phyloP scores from a whole-genome alignment of 2,113 vertebrate species.

The Hypocryptadius cinnamomeus region DNA sequence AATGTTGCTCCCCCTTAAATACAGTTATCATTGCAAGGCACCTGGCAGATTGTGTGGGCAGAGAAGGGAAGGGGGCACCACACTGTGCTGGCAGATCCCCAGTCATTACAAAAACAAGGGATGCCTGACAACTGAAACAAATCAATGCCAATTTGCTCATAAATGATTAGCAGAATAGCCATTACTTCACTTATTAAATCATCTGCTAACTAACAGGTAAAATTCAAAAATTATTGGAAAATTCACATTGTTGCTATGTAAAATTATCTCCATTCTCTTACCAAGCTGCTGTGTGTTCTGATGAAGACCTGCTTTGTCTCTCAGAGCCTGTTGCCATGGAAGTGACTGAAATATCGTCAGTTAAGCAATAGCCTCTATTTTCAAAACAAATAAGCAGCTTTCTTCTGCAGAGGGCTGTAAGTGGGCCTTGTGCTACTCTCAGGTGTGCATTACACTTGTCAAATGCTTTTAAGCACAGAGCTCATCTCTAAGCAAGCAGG shows the following conservation, averaged over 20 bases:
- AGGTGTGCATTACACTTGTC: background rate
- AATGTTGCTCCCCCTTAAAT: background rate
- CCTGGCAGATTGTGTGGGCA: background rate
- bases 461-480: background rate
- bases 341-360: slow-evolving; percentile 19
- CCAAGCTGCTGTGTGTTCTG: background rate
- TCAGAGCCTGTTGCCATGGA: slow-evolving; percentile 40
- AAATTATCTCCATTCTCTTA: background rate
- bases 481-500: background rate
- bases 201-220: background rate
- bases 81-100: background rate
- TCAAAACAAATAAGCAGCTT: slow-evolving; percentile 39
- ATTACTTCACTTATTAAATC: background rate
- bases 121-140: background rate
- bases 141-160: background rate
- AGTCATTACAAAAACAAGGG: background rate
- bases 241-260: background rate
- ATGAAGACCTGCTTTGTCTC: background rate
- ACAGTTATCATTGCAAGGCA: background rate
- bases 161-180: background rate
- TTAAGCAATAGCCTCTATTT: slow-evolving; percentile 18
- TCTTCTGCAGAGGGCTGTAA: background rate
- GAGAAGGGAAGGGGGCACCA: background rate
- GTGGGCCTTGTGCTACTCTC: background rate
- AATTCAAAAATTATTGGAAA: background rate